A percentile compares a stretch with the other conserved stretches of the same genome.
Evolutionary conservation across 2,888 invertebrate species (phyloP).

Genomic region (Philereme transversata): DNA sequence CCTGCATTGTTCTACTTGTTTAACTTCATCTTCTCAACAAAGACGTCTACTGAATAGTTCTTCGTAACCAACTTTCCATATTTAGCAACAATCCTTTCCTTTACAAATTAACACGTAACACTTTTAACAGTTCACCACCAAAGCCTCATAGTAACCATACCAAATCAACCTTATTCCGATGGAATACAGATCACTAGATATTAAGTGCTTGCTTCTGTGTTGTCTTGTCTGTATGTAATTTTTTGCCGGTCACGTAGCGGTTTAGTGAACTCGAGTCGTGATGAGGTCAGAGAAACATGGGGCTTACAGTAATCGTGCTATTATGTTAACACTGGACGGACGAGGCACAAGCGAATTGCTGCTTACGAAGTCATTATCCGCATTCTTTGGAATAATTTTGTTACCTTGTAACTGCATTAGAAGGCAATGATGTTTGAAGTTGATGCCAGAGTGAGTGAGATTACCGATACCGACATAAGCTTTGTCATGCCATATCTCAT

Average conservation of each 20-base stretch:
- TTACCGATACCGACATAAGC: too few relatives aligned
- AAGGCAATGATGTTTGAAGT: constrained; percentile 11
- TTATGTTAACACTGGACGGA: constrained; percentile 40
- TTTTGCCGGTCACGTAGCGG: constrained; percentile 77
- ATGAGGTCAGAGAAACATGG: constrained; percentile 58
- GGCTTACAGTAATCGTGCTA: constrained; percentile 42
- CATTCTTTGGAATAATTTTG: constrained; percentile 27
- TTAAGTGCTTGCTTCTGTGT: constrained; percentile 15
- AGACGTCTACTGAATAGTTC: constrained; percentile 23
- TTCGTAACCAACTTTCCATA: constrained; percentile 35
- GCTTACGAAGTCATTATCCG: constrained; percentile 34
- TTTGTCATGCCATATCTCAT: too few relatives aligned
- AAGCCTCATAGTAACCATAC: neutral
- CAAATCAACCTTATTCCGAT: constrained; percentile 21
- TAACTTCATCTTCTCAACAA: constrained; percentile 10
- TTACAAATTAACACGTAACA: constrained; percentile 39
- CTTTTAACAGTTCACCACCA: constrained; percentile 12
- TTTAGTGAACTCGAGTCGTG: constrained; percentile 54
- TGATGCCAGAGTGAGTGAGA: neutral
- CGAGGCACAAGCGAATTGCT: constrained; percentile 35
- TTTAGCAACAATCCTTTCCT: constrained; percentile 35
- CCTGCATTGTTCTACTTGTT: too few relatives aligned
- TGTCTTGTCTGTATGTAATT: constrained; percentile 31
- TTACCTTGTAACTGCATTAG: constrained; percentile 13
- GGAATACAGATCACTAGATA: constrained; percentile 20